Percentiles rank a stretch among this genome's conserved stretches.
Evolutionary conservation across 2,797 vertebrate species (phyloP).

Genomic region (Sebastes variabilis): DNA sequence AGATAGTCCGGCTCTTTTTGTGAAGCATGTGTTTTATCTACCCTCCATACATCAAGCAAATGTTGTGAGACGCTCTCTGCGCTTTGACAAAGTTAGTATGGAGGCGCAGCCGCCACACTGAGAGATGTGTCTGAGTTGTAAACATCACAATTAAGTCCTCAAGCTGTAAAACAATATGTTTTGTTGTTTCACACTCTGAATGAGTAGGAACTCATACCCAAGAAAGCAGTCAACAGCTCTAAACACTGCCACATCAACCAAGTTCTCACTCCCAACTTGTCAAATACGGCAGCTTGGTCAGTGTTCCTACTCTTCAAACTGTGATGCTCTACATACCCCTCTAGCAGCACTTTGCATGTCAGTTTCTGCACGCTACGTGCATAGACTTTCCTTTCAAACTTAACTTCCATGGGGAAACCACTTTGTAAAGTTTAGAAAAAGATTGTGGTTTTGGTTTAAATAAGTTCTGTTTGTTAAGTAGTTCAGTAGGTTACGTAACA

Average conservation of each 20-base stretch:
- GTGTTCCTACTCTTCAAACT: background rate
- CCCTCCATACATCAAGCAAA: conserved; percentile 65
- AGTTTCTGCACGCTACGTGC: background rate
- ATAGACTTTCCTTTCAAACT: background rate
- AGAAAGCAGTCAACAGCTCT: background rate
- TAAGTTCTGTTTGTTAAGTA: background rate
- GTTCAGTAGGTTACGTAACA: background rate
- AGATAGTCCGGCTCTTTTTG: conserved; percentile 54
- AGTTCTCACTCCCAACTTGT: no score
- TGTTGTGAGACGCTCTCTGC: conserved; percentile 51
- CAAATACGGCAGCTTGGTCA: background rate
- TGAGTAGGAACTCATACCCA: background rate
- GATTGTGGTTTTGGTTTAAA: background rate
- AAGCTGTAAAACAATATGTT: background rate
- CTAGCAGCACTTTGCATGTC: background rate
- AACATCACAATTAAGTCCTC: conserved; percentile 44
- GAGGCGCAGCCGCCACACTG: background rate
- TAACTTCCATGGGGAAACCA: background rate
- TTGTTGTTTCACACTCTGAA: background rate
- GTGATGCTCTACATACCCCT: background rate
- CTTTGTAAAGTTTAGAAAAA: background rate
- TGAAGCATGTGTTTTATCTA: conserved; percentile 59
- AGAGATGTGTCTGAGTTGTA: conserved; percentile 26
- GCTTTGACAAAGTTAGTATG: conserved; percentile 22
- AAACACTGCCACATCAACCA: no score